Evolutionary conservation across 2,797 vertebrate species (phyloP).

Genomic region (Ctenochaetus hawaiiensis): DNA sequence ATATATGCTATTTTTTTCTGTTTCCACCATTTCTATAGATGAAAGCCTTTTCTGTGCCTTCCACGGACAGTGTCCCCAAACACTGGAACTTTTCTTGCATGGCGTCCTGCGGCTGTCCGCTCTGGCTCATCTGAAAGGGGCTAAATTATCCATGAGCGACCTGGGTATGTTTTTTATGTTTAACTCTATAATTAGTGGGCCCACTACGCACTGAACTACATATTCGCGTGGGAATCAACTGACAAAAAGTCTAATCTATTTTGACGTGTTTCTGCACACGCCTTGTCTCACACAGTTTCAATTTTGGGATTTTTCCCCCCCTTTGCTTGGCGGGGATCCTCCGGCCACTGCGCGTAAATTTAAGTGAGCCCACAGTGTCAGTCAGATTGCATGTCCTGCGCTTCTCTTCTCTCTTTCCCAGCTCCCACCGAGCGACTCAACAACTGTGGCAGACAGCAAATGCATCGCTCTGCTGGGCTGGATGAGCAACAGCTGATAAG

Average conservation of each 20-base stretch:
- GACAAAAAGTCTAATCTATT: slow-evolving; percentile 58
- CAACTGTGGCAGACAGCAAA: slow-evolving; percentile 73
- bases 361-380: slow-evolving; percentile 10
- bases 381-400: slow-evolving; percentile 21
- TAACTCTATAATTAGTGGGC: slow-evolving; percentile 74
- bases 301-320: slow-evolving; percentile 1
- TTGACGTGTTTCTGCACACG: slow-evolving; percentile 65
- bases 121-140: slow-evolving; percentile 61
- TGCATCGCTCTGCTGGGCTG: slow-evolving; percentile 49
- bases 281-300: slow-evolving; percentile 49
- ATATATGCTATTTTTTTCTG: not conserved
- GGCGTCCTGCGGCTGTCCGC: slow-evolving; percentile 62
- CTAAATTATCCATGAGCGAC: slow-evolving; percentile 72
- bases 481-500: slow-evolving; percentile 76
- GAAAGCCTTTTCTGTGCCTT: not conserved
- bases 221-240: slow-evolving; percentile 59
- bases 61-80: slow-evolving; percentile 19
- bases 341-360: slow-evolving; percentile 50
- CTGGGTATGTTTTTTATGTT: slow-evolving; percentile 47
- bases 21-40: not conserved
- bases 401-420: slow-evolving; percentile 17
- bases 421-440: slow-evolving; percentile 46
- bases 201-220: slow-evolving; percentile 59
- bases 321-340: slow-evolving; percentile 30
- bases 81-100: slow-evolving; percentile 30